Evolutionary conservation across 2,797 vertebrate genomes (phyloP), one percentile per base, ranked within the genome.

Genomic region (Alcedo atthis): DNA sequence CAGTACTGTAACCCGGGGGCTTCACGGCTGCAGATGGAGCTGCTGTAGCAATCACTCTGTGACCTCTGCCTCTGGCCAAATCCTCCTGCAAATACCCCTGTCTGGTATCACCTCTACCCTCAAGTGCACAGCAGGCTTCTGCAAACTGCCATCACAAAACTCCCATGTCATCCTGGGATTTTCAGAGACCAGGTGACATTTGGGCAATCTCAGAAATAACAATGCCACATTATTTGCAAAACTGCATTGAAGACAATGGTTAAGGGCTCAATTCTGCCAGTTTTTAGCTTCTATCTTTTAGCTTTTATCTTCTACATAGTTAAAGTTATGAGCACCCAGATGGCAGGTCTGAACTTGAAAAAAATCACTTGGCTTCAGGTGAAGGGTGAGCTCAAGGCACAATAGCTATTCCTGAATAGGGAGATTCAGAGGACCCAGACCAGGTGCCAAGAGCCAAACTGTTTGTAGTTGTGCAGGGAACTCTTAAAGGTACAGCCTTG

Each of bases 31-130:
- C 13, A 28, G 43, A n/a, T n/a, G 26, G 40, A 32, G 55, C 26
- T 62, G 54, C 66, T 54, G n/a, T 28, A 7, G 2, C 57, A 20
- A 40, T 78, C 0, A 0, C 6, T 19, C 16, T 4, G 2, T 0
- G 1, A 51, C 49, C 37, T 80, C 58, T 71, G 78, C 21, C 71
- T 68, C 46, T 77, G 43, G 18, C 21, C 13, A 4, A 66, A 63
- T 67, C 33, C 63, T 79, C 48, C 32, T 20, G 51, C 66, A 83
- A 54, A 71, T 6, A n/a, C 8, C 25, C 30, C 62, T 8, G 5
- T 7, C 33, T 42, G 58, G 20, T 12, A 35, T 58, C 8, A 2
- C n/a, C 64, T 76, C 43, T 46, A 77, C 11, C 20, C 70, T 28
- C 45, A 49, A 0, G 24, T 12, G 45, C 49, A 49, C 0, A 1